Percentiles rank a stretch among this genome's conserved stretches.
phyloP scores from a whole-genome alignment of 2,113 vertebrate species.

The Sceloporus undulatus region DNA sequence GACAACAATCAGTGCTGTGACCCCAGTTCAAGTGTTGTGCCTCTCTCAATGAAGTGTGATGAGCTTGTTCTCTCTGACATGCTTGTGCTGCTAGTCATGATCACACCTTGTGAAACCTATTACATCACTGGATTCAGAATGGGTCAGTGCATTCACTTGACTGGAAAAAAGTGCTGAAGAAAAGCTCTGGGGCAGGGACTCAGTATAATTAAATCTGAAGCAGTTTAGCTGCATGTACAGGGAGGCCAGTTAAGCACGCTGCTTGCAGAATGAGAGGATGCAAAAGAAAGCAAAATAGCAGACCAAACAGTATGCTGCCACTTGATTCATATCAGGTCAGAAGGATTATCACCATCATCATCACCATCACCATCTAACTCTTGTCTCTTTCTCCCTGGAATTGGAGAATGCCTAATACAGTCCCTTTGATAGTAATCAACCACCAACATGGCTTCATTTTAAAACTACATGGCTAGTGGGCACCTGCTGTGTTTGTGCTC shows the following conservation, averaged over 20 bases:
- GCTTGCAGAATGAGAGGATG: neutral
- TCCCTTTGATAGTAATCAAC: neutral
- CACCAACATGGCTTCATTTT: neutral
- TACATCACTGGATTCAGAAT: conserved; percentile 22
- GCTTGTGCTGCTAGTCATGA: neutral
- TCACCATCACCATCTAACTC: neutral
- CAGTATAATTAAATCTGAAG: conserved; percentile 33
- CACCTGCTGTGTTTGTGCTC: neutral
- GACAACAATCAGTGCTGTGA: conserved; percentile 10
- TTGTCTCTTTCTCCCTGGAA: neutral
- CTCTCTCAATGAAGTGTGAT: neutral
- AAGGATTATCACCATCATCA: neutral
- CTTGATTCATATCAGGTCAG: neutral
- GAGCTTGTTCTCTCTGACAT: neutral
- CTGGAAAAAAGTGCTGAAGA: conserved; percentile 8
- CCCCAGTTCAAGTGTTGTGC: neutral
- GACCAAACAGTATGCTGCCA: neutral
- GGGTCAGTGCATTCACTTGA: neutral
- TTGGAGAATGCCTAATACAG: neutral
- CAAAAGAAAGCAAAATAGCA: neutral
- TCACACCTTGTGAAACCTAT: conserved; percentile 15
- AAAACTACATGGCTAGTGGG: neutral
- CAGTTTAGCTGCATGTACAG: neutral
- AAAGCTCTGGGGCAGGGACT: conserved; percentile 12
- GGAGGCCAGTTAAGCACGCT: conserved; percentile 4